Evolutionary conservation across 2,888 invertebrate species (phyloP).

Genomic region (Tenthredo livida): DNA sequence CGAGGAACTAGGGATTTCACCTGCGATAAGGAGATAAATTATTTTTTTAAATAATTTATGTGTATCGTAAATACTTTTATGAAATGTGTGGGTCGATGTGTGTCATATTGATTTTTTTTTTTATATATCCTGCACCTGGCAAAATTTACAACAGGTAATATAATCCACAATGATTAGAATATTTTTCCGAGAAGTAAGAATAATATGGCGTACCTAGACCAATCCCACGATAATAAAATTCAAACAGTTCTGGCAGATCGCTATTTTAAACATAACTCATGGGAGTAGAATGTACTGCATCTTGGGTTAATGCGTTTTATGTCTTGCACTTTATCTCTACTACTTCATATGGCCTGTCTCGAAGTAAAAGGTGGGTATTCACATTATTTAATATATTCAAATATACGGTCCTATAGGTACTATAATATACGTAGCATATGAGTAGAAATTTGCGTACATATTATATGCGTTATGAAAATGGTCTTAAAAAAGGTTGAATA

Average conservation of each 20-base stretch:
- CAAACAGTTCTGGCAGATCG: neutral
- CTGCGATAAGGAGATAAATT: neutral
- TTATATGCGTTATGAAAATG: neutral
- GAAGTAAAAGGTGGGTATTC: neutral
- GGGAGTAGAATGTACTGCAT: neutral
- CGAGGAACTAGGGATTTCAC: neutral
- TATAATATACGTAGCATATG: neutral
- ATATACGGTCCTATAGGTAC: neutral
- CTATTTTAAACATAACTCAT: neutral
- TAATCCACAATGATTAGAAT: neutral
- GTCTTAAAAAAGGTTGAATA: neutral
- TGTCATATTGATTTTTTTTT: neutral
- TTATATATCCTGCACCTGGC: neutral
- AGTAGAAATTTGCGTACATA: neutral
- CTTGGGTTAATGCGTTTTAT: neutral
- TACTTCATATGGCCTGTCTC: slow-evolving; percentile 7
- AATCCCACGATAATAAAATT: neutral
- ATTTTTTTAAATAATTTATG: neutral
- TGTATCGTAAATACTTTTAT: neutral
- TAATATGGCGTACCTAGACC: neutral
- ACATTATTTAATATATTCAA: neutral
- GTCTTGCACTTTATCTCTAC: neutral
- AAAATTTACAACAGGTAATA: neutral
- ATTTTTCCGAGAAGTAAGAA: neutral
- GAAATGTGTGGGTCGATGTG: neutral